Evolutionary conservation across 2,797 vertebrate species (phyloP), one percentile per base, ranked within the genome.

Genomic region (Darevskia nairensis): DNA sequence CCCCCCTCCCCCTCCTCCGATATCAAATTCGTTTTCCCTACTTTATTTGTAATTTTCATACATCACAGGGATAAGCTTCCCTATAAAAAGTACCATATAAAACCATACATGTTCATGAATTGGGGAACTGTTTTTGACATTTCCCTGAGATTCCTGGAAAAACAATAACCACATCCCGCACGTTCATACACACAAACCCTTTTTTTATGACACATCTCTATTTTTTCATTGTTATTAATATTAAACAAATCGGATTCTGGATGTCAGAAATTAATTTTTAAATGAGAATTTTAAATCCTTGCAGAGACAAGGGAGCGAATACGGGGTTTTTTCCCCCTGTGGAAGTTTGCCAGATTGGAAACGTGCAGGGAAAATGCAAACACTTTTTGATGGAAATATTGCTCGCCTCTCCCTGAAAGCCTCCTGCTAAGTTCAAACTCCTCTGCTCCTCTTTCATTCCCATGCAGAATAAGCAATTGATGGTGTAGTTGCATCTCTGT

Each of bases 31-130:
- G 46, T 68, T 29, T 82, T 19, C 61, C 25, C 78, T n/a, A 2
- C 83, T 89, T 85, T 66, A 75, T 85, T 55, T 85, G 69, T 75
- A 89, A 85, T 41, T 64, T 85, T 89, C 39, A 29, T 80, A 89
- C 74, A 85, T 89, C 87, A 35, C 66, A 74, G 41, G 87, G 55
- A 80, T 80, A 61, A 21, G 23, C 15, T 66, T 50, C 68, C n/a
- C 41, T 74, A 66, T 71, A 80, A 77, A 71, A 44, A 46, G 19
- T 80, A 80, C 35, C 46, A 35, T 74, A 44, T 84, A 64, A 80
- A 89, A 59, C 77, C 77, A 80, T 85, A 55, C 74, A 66, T 64
- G 75, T 80, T 74, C 76, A 80, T 71, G 17, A 41, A 75, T 25
- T 46, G 41, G 66, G 80, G 75, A 81, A 80, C 77, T 35, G 50